Percentiles rank a stretch among this genome's conserved stretches.
Conservation (phyloP, 2,888 invertebrate genomes). For the Listrodromus nycthemerus region DNA sequence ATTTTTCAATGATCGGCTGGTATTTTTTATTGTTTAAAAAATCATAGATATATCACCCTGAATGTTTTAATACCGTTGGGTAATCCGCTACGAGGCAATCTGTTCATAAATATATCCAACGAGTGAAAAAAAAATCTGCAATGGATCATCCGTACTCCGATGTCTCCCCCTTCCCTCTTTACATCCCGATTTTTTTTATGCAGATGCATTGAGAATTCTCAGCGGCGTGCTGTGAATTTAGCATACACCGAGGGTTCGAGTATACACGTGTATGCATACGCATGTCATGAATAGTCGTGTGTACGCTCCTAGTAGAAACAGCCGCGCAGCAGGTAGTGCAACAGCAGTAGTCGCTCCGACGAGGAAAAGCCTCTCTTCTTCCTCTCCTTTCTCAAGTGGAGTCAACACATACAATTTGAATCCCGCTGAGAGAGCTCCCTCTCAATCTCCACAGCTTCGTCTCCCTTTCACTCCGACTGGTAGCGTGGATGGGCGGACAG, state of each 20-base stretch:
- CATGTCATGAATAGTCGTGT: slow-evolving; percentile 14
- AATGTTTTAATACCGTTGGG: not conserved
- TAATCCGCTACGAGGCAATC: slow-evolving; percentile 1
- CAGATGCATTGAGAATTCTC: slow-evolving; percentile 29
- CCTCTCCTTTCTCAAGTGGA: slow-evolving; percentile 57
- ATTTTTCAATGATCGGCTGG: no score
- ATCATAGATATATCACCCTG: no score
- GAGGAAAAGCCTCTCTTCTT: slow-evolving; percentile 43
- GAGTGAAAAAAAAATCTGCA: slow-evolving; percentile 13
- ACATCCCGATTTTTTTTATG: slow-evolving; percentile 22
- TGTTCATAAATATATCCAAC: not conserved
- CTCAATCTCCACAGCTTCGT: slow-evolving; percentile 50
- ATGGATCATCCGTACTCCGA: slow-evolving; percentile 40
- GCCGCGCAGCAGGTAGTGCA: slow-evolving; percentile 18
- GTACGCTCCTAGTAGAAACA: not conserved
- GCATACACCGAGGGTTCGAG: slow-evolving; percentile 9
- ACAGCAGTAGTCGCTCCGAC: slow-evolving; percentile 26
- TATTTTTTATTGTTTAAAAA: no score
- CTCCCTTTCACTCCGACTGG: slow-evolving; percentile 41
- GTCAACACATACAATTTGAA: slow-evolving; percentile 59
- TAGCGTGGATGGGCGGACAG: slow-evolving; percentile 45
- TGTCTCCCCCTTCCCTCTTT: not conserved
- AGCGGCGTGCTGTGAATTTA: slow-evolving; percentile 35
- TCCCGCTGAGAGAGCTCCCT: slow-evolving; percentile 53
- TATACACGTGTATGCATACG: not conserved